Percentiles rank a stretch among this genome's conserved stretches.
phyloP scores from a whole-genome alignment of 2,888 invertebrate genomes.

The Tachina lurida region DNA sequence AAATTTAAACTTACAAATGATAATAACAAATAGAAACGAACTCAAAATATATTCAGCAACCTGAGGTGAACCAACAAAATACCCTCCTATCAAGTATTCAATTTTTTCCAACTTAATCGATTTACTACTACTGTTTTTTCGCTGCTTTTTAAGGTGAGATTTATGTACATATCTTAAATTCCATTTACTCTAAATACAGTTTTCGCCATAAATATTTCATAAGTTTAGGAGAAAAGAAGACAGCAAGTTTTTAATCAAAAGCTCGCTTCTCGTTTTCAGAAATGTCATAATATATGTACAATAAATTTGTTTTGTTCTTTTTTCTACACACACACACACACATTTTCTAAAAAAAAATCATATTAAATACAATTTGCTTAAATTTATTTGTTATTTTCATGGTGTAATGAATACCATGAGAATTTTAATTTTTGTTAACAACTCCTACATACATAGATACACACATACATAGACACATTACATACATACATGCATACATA shows the following conservation, averaged over 20 bases:
- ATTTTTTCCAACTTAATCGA: background rate
- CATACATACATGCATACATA: background rate
- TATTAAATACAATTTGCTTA: slow-evolving; percentile 10
- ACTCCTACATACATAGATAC: background rate
- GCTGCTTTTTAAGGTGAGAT: background rate
- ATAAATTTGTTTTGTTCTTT: background rate
- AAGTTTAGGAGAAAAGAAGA: background rate
- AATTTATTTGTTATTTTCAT: slow-evolving; percentile 48
- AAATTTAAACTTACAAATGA: background rate
- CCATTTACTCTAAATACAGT: slow-evolving; percentile 67
- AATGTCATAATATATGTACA: slow-evolving; percentile 25
- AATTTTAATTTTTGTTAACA: slow-evolving; percentile 46
- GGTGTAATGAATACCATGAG: slow-evolving; percentile 41
- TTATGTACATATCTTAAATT: slow-evolving; percentile 53
- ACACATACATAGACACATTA: background rate
- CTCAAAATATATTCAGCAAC: slow-evolving; percentile 41
- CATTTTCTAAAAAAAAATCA: background rate
- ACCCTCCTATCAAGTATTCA: slow-evolving; percentile 10
- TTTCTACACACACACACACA: background rate
- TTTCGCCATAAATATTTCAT: slow-evolving; percentile 39
- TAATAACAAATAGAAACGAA: slow-evolving; percentile 39
- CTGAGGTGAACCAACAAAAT: slow-evolving; percentile 31
- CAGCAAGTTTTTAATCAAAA: background rate
- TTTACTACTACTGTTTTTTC: slow-evolving; percentile 20
- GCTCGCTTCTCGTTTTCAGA: background rate